Percentiles rank a stretch among this genome's conserved stretches.
Evolutionary conservation across 2,113 vertebrate genomes (phyloP).

Genomic region (Caracal caracal): DNA sequence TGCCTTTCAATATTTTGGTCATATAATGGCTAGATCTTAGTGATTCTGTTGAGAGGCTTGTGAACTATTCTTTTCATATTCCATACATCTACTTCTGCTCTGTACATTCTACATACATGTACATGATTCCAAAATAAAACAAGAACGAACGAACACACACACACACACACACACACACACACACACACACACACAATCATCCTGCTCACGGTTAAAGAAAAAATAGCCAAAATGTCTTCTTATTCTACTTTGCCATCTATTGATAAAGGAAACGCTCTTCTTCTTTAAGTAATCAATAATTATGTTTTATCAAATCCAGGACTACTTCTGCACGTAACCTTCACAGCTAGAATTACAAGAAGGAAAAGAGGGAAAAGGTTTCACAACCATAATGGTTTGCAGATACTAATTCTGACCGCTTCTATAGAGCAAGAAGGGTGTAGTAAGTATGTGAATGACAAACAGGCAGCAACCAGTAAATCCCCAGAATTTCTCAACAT

Average conservation of each 20-base stretch:
- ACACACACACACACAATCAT: not conserved
- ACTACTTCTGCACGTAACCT: not conserved
- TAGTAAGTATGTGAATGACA: not conserved
- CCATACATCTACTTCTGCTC: not conserved
- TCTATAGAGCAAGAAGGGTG: not conserved
- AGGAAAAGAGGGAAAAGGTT: not conserved
- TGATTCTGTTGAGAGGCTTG: not conserved
- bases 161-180: not conserved
- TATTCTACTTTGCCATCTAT: not conserved
- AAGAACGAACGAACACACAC: not conserved
- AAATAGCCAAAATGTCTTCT: not conserved
- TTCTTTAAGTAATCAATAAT: not conserved
- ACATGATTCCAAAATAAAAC: conserved; percentile 9
- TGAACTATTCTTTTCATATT: not conserved
- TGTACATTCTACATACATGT: not conserved
- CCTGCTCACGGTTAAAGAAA: not conserved
- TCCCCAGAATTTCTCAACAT: conserved; percentile 13
- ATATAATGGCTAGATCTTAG: not conserved
- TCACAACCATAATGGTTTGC: not conserved
- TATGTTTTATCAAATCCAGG: not conserved
- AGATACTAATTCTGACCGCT: not conserved
- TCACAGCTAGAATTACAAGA: not conserved
- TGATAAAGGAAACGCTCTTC: not conserved
- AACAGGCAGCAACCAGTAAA: not conserved
- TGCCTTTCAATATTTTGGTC: not conserved